Evolutionary conservation across 1,140 invertebrate species (phyloP), one percentile per base, ranked within the genome.

Genomic region (Heliconius congener): DNA sequence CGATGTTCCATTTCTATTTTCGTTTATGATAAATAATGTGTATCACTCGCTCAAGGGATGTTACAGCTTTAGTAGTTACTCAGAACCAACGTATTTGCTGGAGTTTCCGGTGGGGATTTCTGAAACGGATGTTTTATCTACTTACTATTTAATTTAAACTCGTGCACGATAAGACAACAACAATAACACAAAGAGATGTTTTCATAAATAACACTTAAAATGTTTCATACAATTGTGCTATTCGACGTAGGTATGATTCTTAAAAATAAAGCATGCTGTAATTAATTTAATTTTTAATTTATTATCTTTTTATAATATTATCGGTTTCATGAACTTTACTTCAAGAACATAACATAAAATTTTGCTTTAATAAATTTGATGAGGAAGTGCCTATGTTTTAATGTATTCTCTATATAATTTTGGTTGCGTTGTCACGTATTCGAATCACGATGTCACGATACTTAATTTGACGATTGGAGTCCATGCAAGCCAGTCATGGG

Each of bases 1-100:
- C 55, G 23, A 37, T 78, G 80, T 74, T 81, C 76, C 73, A 75
- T 57, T 76, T 80, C 80, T 77, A 81, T 78, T 78, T 75, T 71
- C 4, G 76, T 74, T 50, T 52, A 39, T 74, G 39, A 76, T 76
- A 71, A 27, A 57, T 78, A 78, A 34, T 72, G 18, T 74, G 50
- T 81, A 55, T 55, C 50, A 81, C 77, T 71, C 30, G 55, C 27
- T 42, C 71, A 55, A 34, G 39, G 57, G 74, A 34, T 77, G 70
- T 37, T 60, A 34, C 23, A 19, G 27, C 16, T 27, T 42, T 42
- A 27, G 52, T 76, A 66, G 70, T 80, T 71, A 74, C 50, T 78
- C 72, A 74, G 23, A 60, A 60, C 71, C 66, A 60, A 73, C 46
- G 55, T 42, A 60, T 78, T 78, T 73, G 27, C 71, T 71, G 37